phyloP scores from a whole-genome alignment of 1,140 invertebrate genomes.

The Leucophenga varia region DNA sequence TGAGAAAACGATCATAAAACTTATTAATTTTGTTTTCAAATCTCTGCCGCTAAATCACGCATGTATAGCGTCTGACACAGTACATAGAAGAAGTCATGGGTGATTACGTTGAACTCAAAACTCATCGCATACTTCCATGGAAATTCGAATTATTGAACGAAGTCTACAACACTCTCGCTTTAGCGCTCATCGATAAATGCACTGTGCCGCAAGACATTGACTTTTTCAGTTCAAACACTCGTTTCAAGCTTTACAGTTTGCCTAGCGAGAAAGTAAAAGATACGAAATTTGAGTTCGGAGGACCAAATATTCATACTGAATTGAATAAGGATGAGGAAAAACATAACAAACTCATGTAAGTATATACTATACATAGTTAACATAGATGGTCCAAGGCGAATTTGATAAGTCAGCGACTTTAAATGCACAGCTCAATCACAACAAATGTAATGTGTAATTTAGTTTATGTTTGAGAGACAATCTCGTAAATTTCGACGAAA shows the following conservation, averaged over 20 bases:
- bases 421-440: too few species aligned
- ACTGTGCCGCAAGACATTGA: slow-evolving; percentile 22
- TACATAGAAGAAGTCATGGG: slow-evolving; percentile 42
- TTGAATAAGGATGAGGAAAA: slow-evolving; percentile 8
- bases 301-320: slow-evolving; percentile 18
- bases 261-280: slow-evolving; percentile 15
- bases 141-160: slow-evolving; percentile 47
- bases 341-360: slow-evolving; percentile 12
- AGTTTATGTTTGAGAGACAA: too few species aligned
- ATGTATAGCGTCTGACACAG: slow-evolving; percentile 16
- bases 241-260: slow-evolving; percentile 16
- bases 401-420: too few species aligned
- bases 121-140: slow-evolving; percentile 40
- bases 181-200: slow-evolving; percentile 31
- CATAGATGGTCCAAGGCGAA: too few species aligned
- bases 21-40: background rate
- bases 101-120: slow-evolving; percentile 29
- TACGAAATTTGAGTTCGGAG: background rate
- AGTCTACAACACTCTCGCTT: slow-evolving; percentile 37
- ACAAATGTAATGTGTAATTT: too few species aligned
- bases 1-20: background rate
- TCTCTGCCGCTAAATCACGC: too few species aligned
- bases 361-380: too few species aligned
- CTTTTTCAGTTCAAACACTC: slow-evolving; percentile 12
- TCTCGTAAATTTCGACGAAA: too few species aligned